phyloP scores from a whole-genome alignment of 35 echinoderm and acorn worm species.

The Nesometra sesokonis region DNA sequence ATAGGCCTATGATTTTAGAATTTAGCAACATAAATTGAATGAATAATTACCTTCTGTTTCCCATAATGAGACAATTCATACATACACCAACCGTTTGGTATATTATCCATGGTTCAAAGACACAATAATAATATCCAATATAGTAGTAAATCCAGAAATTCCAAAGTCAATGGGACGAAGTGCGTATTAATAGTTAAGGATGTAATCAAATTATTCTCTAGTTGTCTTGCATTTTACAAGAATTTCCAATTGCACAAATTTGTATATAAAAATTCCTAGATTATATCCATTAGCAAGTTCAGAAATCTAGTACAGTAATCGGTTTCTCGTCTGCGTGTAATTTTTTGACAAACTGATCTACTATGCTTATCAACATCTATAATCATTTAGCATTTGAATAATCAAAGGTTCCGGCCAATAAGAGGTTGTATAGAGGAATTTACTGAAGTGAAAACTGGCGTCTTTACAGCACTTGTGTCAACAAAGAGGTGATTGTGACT shows the following conservation, averaged over 20 bases:
- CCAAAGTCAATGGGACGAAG: background rate
- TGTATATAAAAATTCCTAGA: too few relatives aligned
- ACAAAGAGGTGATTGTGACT: background rate
- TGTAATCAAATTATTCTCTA: background rate
- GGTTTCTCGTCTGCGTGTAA: background rate
- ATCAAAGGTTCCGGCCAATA: background rate
- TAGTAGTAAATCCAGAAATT: background rate
- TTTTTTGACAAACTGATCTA: background rate
- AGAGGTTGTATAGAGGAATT: background rate
- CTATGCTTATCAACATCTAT: background rate
- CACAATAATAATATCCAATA: background rate
- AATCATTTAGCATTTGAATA: background rate
- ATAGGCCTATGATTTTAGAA: too few relatives aligned
- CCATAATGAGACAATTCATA: conserved; percentile 56
- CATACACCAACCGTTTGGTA: conserved; percentile 48
- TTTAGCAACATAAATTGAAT: too few relatives aligned
- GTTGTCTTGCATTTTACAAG: background rate
- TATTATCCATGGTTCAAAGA: background rate
- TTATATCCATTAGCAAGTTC: too few relatives aligned
- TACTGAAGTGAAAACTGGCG: background rate
- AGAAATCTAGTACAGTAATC: background rate
- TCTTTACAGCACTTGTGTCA: background rate
- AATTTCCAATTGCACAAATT: background rate
- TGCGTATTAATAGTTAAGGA: too few relatives aligned
- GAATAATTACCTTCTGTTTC: conserved; percentile 6